Evolutionary conservation across 2,797 vertebrate genomes (phyloP), one percentile per base, ranked within the genome.

Genomic region (Catamblyrhynchus diadema): DNA sequence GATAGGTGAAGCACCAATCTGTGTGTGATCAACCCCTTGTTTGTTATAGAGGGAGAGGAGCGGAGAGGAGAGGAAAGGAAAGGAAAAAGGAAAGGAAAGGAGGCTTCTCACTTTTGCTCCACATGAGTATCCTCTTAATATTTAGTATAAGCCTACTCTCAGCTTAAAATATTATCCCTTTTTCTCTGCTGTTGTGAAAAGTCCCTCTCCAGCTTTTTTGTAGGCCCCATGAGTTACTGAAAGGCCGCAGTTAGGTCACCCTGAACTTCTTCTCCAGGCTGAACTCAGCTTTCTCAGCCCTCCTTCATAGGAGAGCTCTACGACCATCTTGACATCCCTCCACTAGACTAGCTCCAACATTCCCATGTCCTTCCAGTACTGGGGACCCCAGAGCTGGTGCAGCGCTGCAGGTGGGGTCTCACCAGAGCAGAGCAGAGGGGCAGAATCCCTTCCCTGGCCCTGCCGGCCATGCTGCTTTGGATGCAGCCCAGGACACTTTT

Each of bases 401-500:
- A 51, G 45, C 7, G 0, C 7, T 61, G 2, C 9, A 47, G 13
- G 9, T 30, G 30, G 16, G 7, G 2, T 39, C 10, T 61, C 27
- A 37, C 1, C 21, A 50, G 53, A 54, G 14, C 25, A 50, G 53
- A 54, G 22, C 16, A 41, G 35, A 50, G 51, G 23, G 20, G 7
- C 15, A 60, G 20, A 45, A 20, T 60, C 12, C 10, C 12, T 13
- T 51, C 28, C 37, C 45, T 51, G 0, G 0, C 10, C 12, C n/a
- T 51, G 45, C 12, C 67, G 27, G 0, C 27, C 45, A 16, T 0
- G 0, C 28, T 75, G 23, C 54, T 67, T 9, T 75, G n/a, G 28
- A 14, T 60, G 54, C 16, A 77, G 39, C 28, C 19, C n/a, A 27
- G 21, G 15, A 16, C 7, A 21, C 0, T 0, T 20, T 25, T 33